phyloP scores from a whole-genome alignment of 2,797 vertebrate species.

The Rhinogobio ventralis region DNA sequence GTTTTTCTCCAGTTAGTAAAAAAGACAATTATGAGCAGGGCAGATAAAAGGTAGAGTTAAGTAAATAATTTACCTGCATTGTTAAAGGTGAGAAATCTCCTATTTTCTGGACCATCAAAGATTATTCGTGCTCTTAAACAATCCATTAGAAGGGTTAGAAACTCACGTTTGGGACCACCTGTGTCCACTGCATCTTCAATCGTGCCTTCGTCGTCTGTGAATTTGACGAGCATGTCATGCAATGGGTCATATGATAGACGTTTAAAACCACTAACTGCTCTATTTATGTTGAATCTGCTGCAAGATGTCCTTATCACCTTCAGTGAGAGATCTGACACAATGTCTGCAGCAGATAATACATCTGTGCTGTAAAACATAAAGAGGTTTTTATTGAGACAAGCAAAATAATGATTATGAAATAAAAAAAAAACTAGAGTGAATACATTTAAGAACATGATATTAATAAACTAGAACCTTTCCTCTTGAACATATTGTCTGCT shows the following conservation, averaged over 20 bases:
- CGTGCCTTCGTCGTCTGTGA: constrained; percentile 8
- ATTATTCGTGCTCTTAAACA: constrained; percentile 1
- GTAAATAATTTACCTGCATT: neutral
- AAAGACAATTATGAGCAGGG: neutral
- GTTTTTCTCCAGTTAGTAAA: neutral
- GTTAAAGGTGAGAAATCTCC: constrained; percentile 21
- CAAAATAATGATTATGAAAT: too few relatives aligned
- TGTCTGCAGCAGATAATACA: neutral
- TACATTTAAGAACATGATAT: too few relatives aligned
- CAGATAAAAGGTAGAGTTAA: too few relatives aligned
- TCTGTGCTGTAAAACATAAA: too few relatives aligned
- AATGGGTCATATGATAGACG: neutral
- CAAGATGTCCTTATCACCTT: neutral
- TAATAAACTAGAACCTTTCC: neutral
- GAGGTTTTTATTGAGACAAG: too few relatives aligned
- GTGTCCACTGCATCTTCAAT: constrained; percentile 19
- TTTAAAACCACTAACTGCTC: neutral
- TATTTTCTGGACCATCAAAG: constrained; percentile 12
- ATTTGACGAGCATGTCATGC: constrained; percentile 18
- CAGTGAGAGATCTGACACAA: neutral
- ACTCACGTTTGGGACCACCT: constrained; percentile 11
- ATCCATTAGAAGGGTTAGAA: constrained; percentile 30
- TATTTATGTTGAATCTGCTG: constrained; percentile 30
- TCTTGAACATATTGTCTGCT: neutral
- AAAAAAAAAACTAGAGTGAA: too few relatives aligned